Conservation (phyloP, 2,113 vertebrate species). For the Leptocoma aspasia region DNA sequence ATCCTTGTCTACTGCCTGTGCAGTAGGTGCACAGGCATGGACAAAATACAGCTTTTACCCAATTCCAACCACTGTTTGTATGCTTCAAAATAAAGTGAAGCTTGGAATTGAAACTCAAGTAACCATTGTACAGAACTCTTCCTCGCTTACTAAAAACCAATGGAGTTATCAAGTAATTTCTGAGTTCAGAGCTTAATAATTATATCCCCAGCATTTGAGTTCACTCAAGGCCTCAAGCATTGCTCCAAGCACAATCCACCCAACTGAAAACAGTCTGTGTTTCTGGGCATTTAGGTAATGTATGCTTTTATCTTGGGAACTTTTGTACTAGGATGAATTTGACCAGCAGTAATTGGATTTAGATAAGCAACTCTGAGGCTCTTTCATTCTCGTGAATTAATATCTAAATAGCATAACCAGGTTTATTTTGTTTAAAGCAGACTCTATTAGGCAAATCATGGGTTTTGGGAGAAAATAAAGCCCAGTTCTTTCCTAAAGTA, state of each 20-base stretch:
- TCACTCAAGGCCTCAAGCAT: neutral
- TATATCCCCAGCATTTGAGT: neutral
- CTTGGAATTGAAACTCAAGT: neutral
- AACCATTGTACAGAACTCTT: neutral
- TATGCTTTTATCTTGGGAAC: constrained; percentile 18
- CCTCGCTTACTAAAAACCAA: neutral
- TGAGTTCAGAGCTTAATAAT: neutral
- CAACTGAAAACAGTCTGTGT: neutral
- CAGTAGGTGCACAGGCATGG: accelerated
- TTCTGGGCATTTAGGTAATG: constrained; percentile 44
- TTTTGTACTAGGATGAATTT: constrained; percentile 34
- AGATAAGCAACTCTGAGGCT: constrained; percentile 43
- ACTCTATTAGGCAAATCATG: neutral
- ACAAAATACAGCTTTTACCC: neutral
- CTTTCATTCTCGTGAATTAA: constrained; percentile 17
- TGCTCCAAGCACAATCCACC: neutral
- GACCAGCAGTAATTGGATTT: constrained; percentile 56
- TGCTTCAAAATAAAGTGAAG: neutral
- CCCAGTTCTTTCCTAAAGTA: neutral
- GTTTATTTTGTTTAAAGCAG: constrained; percentile 35
- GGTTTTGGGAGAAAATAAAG: neutral
- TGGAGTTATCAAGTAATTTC: neutral
- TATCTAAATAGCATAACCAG: constrained; percentile 21
- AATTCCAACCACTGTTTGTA: neutral
- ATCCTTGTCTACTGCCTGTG: neutral